Percentiles rank a stretch among this genome's conserved stretches.
These are phyloP conservation scores for Drosophila obscura DNA, from an alignment of 1,140 invertebrate genomes.

Conservation along the genomic window DNA sequence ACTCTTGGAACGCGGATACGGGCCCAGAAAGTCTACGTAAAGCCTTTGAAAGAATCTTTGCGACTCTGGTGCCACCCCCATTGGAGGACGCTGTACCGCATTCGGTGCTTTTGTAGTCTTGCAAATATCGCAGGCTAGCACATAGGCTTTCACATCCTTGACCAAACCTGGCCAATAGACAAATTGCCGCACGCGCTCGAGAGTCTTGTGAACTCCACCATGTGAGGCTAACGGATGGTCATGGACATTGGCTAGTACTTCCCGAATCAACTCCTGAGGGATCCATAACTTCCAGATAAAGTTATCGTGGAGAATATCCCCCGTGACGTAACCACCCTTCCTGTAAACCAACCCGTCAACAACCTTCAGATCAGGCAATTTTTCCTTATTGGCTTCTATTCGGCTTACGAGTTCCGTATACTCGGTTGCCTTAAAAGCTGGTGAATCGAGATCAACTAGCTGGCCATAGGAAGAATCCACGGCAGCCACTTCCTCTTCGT, in stretches of 20 bases:
- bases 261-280: not conserved
- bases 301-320: not conserved
- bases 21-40: constrained; percentile 7
- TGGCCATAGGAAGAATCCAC: not conserved
- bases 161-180: no score
- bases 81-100: no score
- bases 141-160: constrained; percentile 10
- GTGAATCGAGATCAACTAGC: not conserved
- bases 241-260: not conserved
- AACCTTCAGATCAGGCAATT: not conserved
- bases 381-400: not conserved
- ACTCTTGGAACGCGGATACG: constrained; percentile 25
- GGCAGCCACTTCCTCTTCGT: not conserved
- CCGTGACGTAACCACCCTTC: not conserved
- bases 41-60: constrained; percentile 35
- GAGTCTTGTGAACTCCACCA: not conserved
- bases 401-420: not conserved
- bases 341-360: not conserved
- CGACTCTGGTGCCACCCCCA: no score
- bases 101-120: constrained; percentile 9
- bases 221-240: constrained; percentile 4
- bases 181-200: no score
- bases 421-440: not conserved
- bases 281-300: constrained; percentile 16
- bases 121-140: constrained; percentile 2